A percentile compares a stretch with the other conserved stretches of the same genome.
These are phyloP conservation scores for Callyntrura sp. DNA, from an alignment of 2,888 invertebrate species.

Conservation along the genomic window DNA sequence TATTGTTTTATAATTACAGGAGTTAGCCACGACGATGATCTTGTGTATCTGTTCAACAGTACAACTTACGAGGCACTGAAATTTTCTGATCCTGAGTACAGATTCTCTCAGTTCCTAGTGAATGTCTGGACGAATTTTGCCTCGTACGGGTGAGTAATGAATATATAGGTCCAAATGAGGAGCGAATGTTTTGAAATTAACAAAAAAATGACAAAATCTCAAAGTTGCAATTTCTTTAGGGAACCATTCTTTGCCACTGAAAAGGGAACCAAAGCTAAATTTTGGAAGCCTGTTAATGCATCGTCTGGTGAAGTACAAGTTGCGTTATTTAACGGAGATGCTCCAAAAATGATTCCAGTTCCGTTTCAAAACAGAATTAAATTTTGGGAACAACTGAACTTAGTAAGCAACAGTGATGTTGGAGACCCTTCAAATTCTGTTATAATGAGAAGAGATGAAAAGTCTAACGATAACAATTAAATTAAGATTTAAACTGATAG, in stretches of 20 bases:
- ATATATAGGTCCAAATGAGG: too few relatives aligned
- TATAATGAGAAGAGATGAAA: too few relatives aligned
- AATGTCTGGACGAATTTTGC: slow-evolving; percentile 81
- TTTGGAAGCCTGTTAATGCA: slow-evolving; percentile 74
- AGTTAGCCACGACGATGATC: slow-evolving; percentile 77
- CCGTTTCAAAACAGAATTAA: slow-evolving; percentile 73
- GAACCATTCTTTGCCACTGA: slow-evolving; percentile 74
- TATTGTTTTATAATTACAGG: slow-evolving; percentile 11
- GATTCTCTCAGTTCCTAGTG: slow-evolving; percentile 78
- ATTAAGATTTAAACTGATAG: too few relatives aligned
- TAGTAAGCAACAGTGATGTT: slow-evolving; percentile 73
- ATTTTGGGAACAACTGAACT: slow-evolving; percentile 74
- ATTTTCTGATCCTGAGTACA: slow-evolving; percentile 77
- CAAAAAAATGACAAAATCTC: neutral
- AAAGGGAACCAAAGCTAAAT: slow-evolving; percentile 65
- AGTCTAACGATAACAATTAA: too few relatives aligned
- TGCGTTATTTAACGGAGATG: slow-evolving; percentile 68
- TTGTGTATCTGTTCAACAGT: slow-evolving; percentile 78
- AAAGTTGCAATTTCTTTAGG: slow-evolving; percentile 19
- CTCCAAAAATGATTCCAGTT: slow-evolving; percentile 77
- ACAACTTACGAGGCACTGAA: slow-evolving; percentile 74
- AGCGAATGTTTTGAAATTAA: neutral
- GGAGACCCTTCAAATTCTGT: neutral
- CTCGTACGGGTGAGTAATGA: slow-evolving; percentile 67
- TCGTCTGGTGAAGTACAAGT: slow-evolving; percentile 55